A percentile compares a stretch with the other conserved stretches of the same genome.
These are phyloP conservation scores for Glyphotaelius pellucidus DNA, from an alignment of 2,888 invertebrate species.

Conservation along the genomic window DNA sequence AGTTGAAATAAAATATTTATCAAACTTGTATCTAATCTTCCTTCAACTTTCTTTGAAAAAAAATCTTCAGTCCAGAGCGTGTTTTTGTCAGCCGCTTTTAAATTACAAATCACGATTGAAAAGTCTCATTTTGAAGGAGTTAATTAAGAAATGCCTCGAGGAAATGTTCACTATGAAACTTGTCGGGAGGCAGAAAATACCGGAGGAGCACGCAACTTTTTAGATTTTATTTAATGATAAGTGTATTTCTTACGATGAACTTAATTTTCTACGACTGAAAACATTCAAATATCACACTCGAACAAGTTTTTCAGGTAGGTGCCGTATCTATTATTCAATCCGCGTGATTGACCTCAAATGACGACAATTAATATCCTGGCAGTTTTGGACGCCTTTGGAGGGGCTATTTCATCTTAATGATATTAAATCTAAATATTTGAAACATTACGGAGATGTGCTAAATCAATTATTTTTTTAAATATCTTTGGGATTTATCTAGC, in stretches of 20 bases:
- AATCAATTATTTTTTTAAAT: neutral
- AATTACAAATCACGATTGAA: conserved; percentile 39
- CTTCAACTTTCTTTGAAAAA: conserved; percentile 36
- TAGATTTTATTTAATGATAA: neutral
- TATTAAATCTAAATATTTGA: neutral
- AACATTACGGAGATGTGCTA: neutral
- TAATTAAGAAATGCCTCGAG: conserved; percentile 36
- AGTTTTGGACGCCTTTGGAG: neutral
- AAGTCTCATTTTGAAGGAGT: conserved; percentile 19
- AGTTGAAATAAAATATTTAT: conserved; percentile 39
- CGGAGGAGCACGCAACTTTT: conserved; percentile 19
- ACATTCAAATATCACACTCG: neutral
- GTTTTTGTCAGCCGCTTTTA: conserved; percentile 45
- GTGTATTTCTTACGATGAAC: neutral
- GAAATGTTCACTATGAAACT: conserved; percentile 13
- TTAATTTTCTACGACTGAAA: neutral
- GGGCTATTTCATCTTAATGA: neutral
- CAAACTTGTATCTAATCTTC: conserved; percentile 36
- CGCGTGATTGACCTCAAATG: neutral
- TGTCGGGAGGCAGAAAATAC: neutral
- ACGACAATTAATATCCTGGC: neutral
- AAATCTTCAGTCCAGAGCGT: conserved; percentile 6
- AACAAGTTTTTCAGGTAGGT: neutral
- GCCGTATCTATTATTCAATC: neutral
- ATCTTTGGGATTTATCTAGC: neutral